Conservation (phyloP, 2,113 vertebrate genomes). For the Henicopernis longicauda region DNA sequence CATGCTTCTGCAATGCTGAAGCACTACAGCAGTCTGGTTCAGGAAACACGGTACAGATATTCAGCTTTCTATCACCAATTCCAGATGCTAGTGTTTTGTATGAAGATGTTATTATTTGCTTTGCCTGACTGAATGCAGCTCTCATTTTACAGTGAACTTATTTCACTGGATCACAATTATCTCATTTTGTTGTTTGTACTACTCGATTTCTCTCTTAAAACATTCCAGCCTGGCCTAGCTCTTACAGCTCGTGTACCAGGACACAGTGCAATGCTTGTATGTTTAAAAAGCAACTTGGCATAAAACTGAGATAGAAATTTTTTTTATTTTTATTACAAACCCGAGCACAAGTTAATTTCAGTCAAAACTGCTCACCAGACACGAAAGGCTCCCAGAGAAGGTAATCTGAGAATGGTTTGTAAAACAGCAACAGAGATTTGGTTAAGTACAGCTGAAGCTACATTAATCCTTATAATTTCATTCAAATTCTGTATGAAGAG, state of each 20-base stretch:
- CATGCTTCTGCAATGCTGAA: neutral
- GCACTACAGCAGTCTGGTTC: neutral
- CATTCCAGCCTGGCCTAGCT: neutral
- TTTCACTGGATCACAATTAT: neutral
- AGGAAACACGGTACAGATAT: neutral
- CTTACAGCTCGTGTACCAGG: neutral
- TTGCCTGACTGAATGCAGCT: neutral
- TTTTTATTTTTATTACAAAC: neutral
- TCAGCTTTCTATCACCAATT: neutral
- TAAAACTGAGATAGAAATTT: neutral
- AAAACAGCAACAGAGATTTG: neutral
- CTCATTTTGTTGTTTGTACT: neutral
- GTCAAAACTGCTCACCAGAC: neutral
- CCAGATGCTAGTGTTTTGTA: neutral
- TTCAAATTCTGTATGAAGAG: neutral
- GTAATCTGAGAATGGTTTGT: neutral
- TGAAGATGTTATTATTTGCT: neutral
- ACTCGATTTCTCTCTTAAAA: neutral
- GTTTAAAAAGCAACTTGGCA: neutral
- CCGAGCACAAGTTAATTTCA: neutral
- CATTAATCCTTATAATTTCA: neutral
- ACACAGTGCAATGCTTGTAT: neutral
- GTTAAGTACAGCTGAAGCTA: neutral
- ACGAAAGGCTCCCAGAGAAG: neutral
- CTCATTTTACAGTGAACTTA: neutral